Evolutionary conservation across 1,140 invertebrate species (phyloP).

Genomic region (Lucilia sericata): DNA sequence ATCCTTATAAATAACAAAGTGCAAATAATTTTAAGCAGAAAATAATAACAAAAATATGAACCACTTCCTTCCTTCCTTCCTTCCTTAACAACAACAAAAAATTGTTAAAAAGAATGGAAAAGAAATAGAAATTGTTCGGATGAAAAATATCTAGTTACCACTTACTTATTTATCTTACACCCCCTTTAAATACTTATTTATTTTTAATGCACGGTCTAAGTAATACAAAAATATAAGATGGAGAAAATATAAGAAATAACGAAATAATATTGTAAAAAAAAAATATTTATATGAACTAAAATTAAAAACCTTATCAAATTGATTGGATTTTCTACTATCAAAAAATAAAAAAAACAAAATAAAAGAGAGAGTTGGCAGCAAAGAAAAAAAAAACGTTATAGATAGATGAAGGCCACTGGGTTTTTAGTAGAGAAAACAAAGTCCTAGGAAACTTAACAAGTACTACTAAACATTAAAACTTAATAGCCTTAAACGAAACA

Average conservation of each 20-base stretch:
- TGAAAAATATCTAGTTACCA: slow-evolving; percentile 9
- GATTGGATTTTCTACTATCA: slow-evolving; percentile 20
- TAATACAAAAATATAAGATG: background rate
- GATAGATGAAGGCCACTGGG: background rate
- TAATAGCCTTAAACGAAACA: slow-evolving; percentile 35
- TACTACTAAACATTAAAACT: slow-evolving; percentile 34
- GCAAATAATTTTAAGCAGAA: background rate
- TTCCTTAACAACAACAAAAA: background rate
- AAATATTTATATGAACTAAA: slow-evolving; percentile 7
- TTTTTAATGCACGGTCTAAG: too few relatives aligned
- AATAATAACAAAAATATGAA: background rate
- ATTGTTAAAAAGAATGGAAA: background rate
- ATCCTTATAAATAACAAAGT: slow-evolving; percentile 6
- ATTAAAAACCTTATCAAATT: slow-evolving; percentile 43
- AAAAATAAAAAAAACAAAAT: slow-evolving; percentile 19
- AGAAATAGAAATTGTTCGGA: background rate
- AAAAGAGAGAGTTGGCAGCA: background rate
- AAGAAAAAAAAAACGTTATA: background rate
- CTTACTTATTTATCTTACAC: slow-evolving; percentile 21
- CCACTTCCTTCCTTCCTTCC: background rate
- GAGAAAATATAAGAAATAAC: background rate
- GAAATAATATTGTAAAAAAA: background rate
- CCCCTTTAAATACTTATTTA: slow-evolving; percentile 11
- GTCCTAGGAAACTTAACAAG: background rate
- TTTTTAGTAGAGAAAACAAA: background rate